Base-by-base conservation (phyloP, 2,888 invertebrate genomes). In the Stenoptilia bipunctidactyla region DNA sequence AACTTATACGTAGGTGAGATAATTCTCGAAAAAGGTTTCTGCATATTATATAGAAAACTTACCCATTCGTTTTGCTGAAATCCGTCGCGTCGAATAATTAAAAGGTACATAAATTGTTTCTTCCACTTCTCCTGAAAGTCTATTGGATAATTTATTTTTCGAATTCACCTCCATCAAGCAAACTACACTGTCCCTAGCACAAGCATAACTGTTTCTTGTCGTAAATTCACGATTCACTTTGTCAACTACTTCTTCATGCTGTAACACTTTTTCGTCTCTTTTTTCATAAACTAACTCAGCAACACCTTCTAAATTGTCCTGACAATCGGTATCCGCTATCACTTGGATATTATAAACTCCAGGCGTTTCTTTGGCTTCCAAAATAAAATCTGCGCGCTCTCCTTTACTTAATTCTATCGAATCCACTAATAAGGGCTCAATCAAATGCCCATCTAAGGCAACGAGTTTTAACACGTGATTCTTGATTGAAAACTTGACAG, bases 311-410 rank as follows among this genome's bases (percentile, higher is more conserved):
- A 84, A 71, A 45, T 74, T 55, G 15, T 74, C 72, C 39, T 83
- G 85, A 44, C 86, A 86, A 44, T 73, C 68, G 38, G 76, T 75
- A 13, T 85, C 80, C 1, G 85, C 85, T 35, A 67, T 53, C 13
- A 87, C 86, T 52, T 75, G 85, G 41, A 93, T 84, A 75, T 87
- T 86, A 56, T 92, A 92, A 2, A 80, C 76, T 12, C 84, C 85
- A 1, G 77, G 60, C 15, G 67, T 65, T 56, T 84, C 86, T 52
- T 86, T 86, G 9, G 92, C 88, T 40, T 87, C 85, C 40, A 94
- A 51, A 39, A 93, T 84, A 51, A 93, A 90, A 66, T 93, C 93
- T 8, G 88, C 87, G 39, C 93, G 83, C 65, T 94, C 93, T 2
- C 93, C 93, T 72, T 89, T 87, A 2, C 86, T 85, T 25, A 92